Evolutionary conservation across 2,797 vertebrate genomes (phyloP).

Genomic region (Pseudochaenichthys georgianus): DNA sequence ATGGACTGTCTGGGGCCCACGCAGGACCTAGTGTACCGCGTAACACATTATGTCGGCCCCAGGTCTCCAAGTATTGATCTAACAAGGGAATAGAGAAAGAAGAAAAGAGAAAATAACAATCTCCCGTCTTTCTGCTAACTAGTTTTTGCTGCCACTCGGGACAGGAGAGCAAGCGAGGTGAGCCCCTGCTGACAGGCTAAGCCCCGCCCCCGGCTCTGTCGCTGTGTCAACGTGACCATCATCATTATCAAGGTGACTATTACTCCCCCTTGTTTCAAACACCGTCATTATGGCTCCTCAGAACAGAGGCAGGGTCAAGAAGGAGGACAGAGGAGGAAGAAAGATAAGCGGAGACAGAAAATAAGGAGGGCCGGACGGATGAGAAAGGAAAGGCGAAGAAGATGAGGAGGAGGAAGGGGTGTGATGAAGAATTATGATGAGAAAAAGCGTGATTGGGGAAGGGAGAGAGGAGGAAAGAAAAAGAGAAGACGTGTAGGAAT

Average conservation of each 20-base stretch:
- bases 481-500: slow-evolving; percentile 56
- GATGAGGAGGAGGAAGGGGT: slow-evolving; percentile 38
- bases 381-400: slow-evolving; percentile 52
- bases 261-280: slow-evolving; percentile 76
- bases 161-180: slow-evolving; percentile 53
- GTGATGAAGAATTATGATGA: slow-evolving; percentile 75
- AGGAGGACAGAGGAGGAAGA: slow-evolving; percentile 45
- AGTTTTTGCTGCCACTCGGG: slow-evolving; percentile 32
- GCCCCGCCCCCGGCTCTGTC: slow-evolving; percentile 41
- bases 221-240: slow-evolving; percentile 55
- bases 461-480: slow-evolving; percentile 35
- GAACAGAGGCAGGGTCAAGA: slow-evolving; percentile 62
- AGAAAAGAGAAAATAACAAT: slow-evolving; percentile 43
- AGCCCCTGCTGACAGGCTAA: slow-evolving; percentile 42
- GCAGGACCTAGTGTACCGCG: slow-evolving; percentile 61
- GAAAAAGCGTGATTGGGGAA: slow-evolving; percentile 60
- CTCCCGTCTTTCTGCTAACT: slow-evolving; percentile 33
- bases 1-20: slow-evolving; percentile 74
- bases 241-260: slow-evolving; percentile 82
- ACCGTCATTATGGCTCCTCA: slow-evolving; percentile 71
- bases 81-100: slow-evolving; percentile 22
- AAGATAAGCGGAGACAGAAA: slow-evolving; percentile 74
- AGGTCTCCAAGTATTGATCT: slow-evolving; percentile 65
- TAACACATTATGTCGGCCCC: slow-evolving; percentile 64
- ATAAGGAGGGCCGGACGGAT: slow-evolving; percentile 65